Evolutionary conservation across 1,140 invertebrate species (phyloP), one percentile per base, ranked within the genome.

Genomic region (Pentalonia nigronervosa): DNA sequence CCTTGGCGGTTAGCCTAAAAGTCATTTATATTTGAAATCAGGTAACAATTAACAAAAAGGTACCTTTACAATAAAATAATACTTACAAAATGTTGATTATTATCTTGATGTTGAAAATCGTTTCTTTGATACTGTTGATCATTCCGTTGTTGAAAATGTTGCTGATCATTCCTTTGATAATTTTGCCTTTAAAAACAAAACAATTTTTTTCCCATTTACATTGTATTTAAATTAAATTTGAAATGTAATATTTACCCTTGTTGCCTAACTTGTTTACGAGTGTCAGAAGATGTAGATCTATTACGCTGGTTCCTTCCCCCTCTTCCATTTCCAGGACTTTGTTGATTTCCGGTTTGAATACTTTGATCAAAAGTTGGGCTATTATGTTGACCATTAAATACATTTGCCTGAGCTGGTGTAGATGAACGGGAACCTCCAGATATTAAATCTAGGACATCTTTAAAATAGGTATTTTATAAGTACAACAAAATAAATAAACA

Each of bases 401-500:
- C 56, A 89, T 93, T 93, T 48, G 84, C 60, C 41, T 91, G 84
- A 50, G 93, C 90, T n/a, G 93, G 93, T n/a, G 93, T 94, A 36
- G 93, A 94, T 36, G 93, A 94, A 86, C 93, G 90, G 25, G 93
- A 94, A 76, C 84, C 93, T 48, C 91, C 89, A 36, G 91, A 93
- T 84, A 93, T 93, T 56, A 93, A 84, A 93, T 93, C 91, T 45
- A 93, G 21, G 30, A 93, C 91, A 93, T 93, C 91, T 93, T 83
- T 83, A 84, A 93, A 92, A 90, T 3, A 36, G 36, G 36, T 0
- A 0, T 3, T 41, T 84, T 30, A 36, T 17, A 7, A n/a, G 60
- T 76, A n/a, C 20, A 76, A 7, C 14, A 7, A 76, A n/a, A n/a
- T 56, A 41, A 41, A 41, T 23, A 48, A 87, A 1, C 48, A 87